A percentile compares a stretch with the other conserved stretches of the same genome.
Evolutionary conservation across 2,113 vertebrate genomes (phyloP).

Genomic region (Actenoides lindsayi): DNA sequence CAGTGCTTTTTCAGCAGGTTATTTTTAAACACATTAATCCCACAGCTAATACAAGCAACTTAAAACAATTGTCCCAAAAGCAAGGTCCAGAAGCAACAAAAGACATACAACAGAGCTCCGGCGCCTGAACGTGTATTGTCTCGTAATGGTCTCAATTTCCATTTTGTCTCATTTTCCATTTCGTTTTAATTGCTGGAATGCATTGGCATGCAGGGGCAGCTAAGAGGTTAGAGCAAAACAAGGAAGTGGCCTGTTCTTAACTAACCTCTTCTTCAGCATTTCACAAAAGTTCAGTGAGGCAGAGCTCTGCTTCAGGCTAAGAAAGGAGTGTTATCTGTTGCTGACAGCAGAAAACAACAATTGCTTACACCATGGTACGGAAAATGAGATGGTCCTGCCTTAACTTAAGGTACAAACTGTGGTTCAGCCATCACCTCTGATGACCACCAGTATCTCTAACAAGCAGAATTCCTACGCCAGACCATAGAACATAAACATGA

Average conservation of each 20-base stretch:
- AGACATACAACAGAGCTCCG: constrained; percentile 28
- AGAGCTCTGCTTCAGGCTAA: not conserved
- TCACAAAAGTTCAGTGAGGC: not conserved
- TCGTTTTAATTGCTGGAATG: constrained; percentile 22
- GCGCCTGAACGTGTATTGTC: not conserved
- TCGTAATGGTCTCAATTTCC: not conserved
- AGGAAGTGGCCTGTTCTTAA: not conserved
- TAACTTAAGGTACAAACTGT: not conserved
- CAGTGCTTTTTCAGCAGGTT: constrained; percentile 20
- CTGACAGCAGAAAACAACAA: not conserved
- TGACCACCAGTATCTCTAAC: not conserved
- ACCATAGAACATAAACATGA: not conserved
- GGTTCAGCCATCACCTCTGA: not conserved
- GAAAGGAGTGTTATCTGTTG: not conserved
- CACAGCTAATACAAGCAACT: constrained; percentile 28
- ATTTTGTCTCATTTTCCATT: not conserved
- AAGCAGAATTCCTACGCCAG: not conserved
- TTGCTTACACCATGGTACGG: not conserved
- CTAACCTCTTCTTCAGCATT: not conserved
- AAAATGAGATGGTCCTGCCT: not conserved
- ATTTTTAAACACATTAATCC: constrained; percentile 35
- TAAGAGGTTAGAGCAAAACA: not conserved
- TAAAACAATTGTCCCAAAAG: constrained; percentile 49
- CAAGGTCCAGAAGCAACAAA: constrained; percentile 44
- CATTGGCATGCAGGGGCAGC: not conserved